Percentiles rank a stretch among this genome's conserved stretches.
phyloP scores from a whole-genome alignment of 2,797 vertebrate genomes.

The Coregonus suidteri region DNA sequence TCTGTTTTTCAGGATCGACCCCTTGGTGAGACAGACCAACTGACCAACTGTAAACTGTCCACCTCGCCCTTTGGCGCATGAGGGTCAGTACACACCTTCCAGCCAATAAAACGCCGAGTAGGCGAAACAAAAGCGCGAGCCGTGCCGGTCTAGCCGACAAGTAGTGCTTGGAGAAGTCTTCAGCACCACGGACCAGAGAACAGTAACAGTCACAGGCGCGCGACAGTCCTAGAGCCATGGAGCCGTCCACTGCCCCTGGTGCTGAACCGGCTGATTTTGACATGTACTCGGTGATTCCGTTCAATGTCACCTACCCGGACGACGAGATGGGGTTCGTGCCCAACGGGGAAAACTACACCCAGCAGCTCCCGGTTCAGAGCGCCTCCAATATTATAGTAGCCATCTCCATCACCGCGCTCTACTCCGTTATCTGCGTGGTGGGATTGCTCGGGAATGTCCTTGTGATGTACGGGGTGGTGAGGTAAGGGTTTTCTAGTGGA shows the following conservation, averaged over 20 bases:
- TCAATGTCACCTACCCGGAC: conserved; percentile 73
- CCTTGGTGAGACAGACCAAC: not conserved
- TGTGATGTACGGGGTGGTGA: conserved; percentile 89
- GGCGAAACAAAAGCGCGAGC: not conserved
- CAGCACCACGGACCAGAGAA: conserved; percentile 26
- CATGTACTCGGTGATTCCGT: conserved; percentile 69
- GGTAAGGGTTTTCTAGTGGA: conserved; percentile 70
- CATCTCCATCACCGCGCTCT: conserved; percentile 86
- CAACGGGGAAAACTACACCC: conserved; percentile 72
- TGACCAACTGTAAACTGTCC: not conserved
- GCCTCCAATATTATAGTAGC: conserved; percentile 75
- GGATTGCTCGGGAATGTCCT: conserved; percentile 88
- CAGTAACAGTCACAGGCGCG: conserved; percentile 31
- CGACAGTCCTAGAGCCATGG: conserved; percentile 62
- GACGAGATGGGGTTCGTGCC: conserved; percentile 62
- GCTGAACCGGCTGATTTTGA: conserved; percentile 58
- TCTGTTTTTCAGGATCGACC: not conserved
- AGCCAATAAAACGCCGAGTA: not conserved
- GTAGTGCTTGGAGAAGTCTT: conserved; percentile 37
- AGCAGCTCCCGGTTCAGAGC: conserved; percentile 58
- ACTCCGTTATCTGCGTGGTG: conserved; percentile 88
- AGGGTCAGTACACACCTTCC: not conserved
- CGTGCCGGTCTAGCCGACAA: not conserved
- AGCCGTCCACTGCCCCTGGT: conserved; percentile 70
- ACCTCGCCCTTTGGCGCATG: not conserved